Base-by-base conservation (phyloP, 1,140 invertebrate species). In the Conus betulinus region DNA sequence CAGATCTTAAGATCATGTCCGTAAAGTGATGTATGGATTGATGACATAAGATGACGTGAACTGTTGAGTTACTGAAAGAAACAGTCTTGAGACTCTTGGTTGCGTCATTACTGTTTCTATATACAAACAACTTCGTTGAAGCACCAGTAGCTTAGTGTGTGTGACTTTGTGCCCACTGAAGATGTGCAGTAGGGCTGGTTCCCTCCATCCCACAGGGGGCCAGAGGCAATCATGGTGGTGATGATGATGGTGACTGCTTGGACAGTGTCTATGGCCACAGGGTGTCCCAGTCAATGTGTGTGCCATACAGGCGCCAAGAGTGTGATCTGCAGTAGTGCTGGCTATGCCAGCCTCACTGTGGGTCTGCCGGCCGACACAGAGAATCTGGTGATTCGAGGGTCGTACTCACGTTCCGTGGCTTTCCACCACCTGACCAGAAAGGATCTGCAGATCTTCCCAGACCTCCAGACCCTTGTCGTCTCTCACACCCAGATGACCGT, bases 401-500 rank as follows among this genome's bases (percentile, higher is more conserved):
- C 85, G 17, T 60, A 60, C 55, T 57, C 82, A 4, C 20, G 53
- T n/a, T 53, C 67, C 11, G 67, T 79, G 55, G 27, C 23, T 13
- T 78, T 87, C 27, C 23, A 87, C 67, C 53, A 87, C 27, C 74
- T 87, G 39, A 87, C 27, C 39, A 52, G 25, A 13, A 15, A 55
- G 6, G 88, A 89, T 53, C 71, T 89, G 0, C n/a, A 81, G 17
- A 60, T 51, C 74, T 60, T 86, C 20, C 74, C 53, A 20, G 51
- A 81, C 51, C 74, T 85, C 27, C 10, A 76, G 20, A n/a, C 63
- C 20, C 51, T 89, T 1, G 27, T 74, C 52, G 84, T 89, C 52
- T 83, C 85, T 27, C 83, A 84, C 86, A 89, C 89, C 11, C 57
- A 52, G 27, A 25, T 90, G 27, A 85, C 71, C 5, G 20, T 52